Base-by-base conservation (phyloP, 2,888 invertebrate genomes). In the Desoria tigrina region DNA sequence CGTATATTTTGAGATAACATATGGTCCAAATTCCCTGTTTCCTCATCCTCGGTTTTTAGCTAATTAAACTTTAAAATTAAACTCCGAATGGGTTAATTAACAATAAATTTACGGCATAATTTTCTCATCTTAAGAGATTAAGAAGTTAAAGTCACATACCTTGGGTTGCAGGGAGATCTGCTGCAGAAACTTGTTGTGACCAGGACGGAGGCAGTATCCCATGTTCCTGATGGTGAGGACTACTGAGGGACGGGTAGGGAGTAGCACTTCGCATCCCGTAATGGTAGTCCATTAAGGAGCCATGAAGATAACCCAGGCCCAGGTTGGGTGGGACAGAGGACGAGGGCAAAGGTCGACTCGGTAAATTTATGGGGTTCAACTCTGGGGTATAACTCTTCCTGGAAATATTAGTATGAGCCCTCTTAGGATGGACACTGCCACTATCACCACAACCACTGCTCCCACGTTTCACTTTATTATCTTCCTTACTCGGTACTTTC, bases 301-400 rank as follows among this genome's bases (percentile, higher is more conserved):
- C 37, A 51, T 54, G 64, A 55, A 60, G 58, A 39, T 26, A 50
- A 21, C 32, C 16, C 2, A 57, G 42, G 1, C 68, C 68, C 60
- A 68, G n/a, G 53, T 66, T 71, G 21, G 71, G 71, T 18, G 71
- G 69, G 27, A 68, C 72, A 23, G 70, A 68, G 11, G 66, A 65
- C 6, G 73, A 68, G 21, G 73, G 69, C 57, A 70, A 55, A 23
- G 73, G 73, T 64, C 73, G 65, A 61, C 55, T 65, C 28, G 63
- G 55, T 60, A 56, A 27, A 26, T 21, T 57, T 23, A 42, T 42
- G 11, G 24, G 21, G 21, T 6, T 39, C 42, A 57, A 23, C 26
- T 57, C 56, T 3, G 56, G 56, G n/a, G 56, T 57, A n/a, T 21
- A 21, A 21, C 56, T 42, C 24, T 37, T 49, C 28, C 24, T 11